Percentiles rank a stretch among this genome's conserved stretches.
phyloP scores from a whole-genome alignment of 2,888 invertebrate species.

The Apamea sordens region DNA sequence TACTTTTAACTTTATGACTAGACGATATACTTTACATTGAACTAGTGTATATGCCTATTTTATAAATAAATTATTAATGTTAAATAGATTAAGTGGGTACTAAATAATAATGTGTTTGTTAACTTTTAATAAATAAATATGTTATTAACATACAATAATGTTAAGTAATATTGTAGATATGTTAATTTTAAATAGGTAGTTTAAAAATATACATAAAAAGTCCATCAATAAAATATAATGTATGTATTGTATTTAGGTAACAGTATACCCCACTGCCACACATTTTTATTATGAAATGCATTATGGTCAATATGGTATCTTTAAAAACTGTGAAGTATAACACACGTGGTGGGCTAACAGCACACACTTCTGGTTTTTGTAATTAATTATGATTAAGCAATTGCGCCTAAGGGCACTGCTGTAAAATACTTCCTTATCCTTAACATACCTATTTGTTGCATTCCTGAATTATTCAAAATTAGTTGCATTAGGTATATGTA shows the following conservation, averaged over 20 bases:
- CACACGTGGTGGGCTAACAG: slow-evolving; percentile 5
- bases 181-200: neutral
- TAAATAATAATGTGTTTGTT: slow-evolving; percentile 44
- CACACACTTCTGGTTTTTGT: slow-evolving; percentile 36
- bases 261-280: slow-evolving; percentile 13
- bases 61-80: slow-evolving; percentile 13
- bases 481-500: too few relatives aligned
- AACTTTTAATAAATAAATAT: slow-evolving; percentile 19
- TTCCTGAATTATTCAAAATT: neutral
- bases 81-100: slow-evolving; percentile 24
- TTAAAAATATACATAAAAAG: neutral
- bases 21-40: slow-evolving; percentile 15
- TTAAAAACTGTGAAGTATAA: slow-evolving; percentile 5
- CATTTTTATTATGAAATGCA: slow-evolving; percentile 25
- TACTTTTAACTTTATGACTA: slow-evolving; percentile 37
- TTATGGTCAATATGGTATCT: slow-evolving; percentile 1
- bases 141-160: slow-evolving; percentile 3
- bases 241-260: neutral
- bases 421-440: neutral
- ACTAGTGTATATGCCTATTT: slow-evolving; percentile 20
- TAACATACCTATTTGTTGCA: slow-evolving; percentile 2
- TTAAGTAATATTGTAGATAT: slow-evolving; percentile 8
- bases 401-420: slow-evolving; percentile 2
- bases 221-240: neutral
- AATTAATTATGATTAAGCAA: slow-evolving; percentile 33